Conservation (phyloP, 2,888 invertebrate species). For the Macropis europaea region DNA sequence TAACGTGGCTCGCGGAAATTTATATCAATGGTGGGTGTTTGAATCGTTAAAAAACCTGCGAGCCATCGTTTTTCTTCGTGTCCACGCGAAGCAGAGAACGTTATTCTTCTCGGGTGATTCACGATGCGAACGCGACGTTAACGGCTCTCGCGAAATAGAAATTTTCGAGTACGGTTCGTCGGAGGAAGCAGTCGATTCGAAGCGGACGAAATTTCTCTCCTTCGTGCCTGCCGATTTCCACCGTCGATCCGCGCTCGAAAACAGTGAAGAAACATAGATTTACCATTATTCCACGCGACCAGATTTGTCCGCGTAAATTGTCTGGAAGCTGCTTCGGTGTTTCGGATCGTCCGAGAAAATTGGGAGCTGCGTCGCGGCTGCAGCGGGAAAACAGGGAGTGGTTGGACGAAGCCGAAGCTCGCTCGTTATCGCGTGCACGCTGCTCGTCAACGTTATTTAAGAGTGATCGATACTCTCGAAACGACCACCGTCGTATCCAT, state of each 20-base stretch:
- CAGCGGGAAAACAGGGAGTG: neutral
- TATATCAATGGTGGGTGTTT: slow-evolving; percentile 2
- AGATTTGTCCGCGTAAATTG: too few relatives aligned
- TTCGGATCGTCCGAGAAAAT: too few relatives aligned
- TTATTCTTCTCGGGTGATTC: slow-evolving; percentile 24
- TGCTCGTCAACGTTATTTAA: slow-evolving; percentile 26
- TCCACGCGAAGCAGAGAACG: neutral
- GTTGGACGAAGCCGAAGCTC: slow-evolving; percentile 1
- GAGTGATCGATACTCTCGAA: slow-evolving; percentile 46
- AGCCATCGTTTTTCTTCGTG: neutral
- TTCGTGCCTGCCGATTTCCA: too few relatives aligned
- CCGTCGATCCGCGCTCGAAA: too few relatives aligned
- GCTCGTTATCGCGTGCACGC: neutral
- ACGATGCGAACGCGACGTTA: slow-evolving; percentile 2
- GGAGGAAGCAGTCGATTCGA: too few relatives aligned
- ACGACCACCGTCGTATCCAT: neutral
- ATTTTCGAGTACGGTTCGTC: neutral
- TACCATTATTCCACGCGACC: too few relatives aligned
- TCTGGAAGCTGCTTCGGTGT: too few relatives aligned
- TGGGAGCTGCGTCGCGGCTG: too few relatives aligned
- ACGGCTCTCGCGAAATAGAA: neutral
- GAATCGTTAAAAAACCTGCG: neutral
- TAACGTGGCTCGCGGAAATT: slow-evolving; percentile 18
- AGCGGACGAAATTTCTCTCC: too few relatives aligned
- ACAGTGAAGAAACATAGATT: too few relatives aligned